Base-by-base conservation (phyloP, 1,140 invertebrate genomes). In the Drosophila aff. region DNA sequence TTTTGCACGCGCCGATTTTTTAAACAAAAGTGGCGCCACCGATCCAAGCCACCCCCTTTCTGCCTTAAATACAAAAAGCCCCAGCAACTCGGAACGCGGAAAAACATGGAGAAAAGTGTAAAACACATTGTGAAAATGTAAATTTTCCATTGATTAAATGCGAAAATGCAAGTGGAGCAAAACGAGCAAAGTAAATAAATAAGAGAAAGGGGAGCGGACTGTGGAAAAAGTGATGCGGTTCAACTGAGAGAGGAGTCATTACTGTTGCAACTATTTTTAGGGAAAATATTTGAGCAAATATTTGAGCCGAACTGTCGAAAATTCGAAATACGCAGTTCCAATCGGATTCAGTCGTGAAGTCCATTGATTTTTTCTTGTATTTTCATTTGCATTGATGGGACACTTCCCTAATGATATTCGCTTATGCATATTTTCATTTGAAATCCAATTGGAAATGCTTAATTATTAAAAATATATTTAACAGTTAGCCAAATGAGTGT, bases 101-200 rank as follows among this genome's bases (percentile, higher is more conserved):
- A 68, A 83, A 72, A 77, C 78, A 81, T 74, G 68, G 33, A 50
- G 76, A 87, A 82, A 87, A 86, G 61, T 86, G 83, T 87, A 87
- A 82, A 86, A 87, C 79, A 79, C 83, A 86, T 86, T 86, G 83
- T 46, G 76, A 87, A 86, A 87, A 86, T 86, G 83, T 73, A 73
- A 82, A 79, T 79, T 79, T 82, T 60, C 82, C 63, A 82, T 79
- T 87, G 83, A 86, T 87, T 86, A 87, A 80, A 80, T 66, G 79
- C 59, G 55, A 79, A 73, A 82, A 73, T 44, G 73, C 59, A 76
- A 76, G 68, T 73, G 57, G 26, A 43, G n/a, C 44, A 62, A 53
- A 46, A 58, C 26, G 53, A 40, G 21, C 21, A 26, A 57, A 52
- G 16, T n/a, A 38, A 40, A 55, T 40, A 55, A 40, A 40, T 40